These are phyloP conservation scores for Cryptoprocta ferox DNA, from an alignment of 2,797 vertebrate genomes.

Conservation along the genomic window DNA sequence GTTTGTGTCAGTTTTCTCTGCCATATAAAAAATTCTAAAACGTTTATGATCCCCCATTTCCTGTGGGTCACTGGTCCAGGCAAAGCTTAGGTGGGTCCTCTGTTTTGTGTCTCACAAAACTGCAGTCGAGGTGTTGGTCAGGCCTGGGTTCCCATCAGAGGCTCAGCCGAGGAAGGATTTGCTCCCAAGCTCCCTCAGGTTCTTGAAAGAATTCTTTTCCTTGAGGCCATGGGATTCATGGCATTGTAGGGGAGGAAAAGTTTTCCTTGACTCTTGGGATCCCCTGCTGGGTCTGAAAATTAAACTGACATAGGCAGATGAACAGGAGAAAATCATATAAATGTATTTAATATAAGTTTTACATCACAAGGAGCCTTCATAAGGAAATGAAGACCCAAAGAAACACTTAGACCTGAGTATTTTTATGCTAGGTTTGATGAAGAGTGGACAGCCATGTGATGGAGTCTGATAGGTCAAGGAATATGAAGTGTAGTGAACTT, in stretches of 20 bases:
- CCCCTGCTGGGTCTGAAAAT: neutral
- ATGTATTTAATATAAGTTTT: neutral
- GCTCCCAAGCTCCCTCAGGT: neutral
- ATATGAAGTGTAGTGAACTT: neutral
- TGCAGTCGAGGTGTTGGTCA: neutral
- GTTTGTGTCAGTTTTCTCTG: conserved; percentile 5
- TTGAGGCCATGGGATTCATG: neutral
- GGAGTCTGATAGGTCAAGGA: neutral
- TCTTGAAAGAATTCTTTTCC: neutral
- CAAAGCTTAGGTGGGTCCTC: neutral
- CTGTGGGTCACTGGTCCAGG: neutral
- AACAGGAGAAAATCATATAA: neutral
- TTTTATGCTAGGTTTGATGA: neutral
- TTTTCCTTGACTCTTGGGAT: neutral
- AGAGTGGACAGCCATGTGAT: neutral
- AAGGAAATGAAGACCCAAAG: neutral
- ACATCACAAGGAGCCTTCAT: neutral
- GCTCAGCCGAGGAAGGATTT: neutral
- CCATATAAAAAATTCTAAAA: neutral
- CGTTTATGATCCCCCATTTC: neutral
- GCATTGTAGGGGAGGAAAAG: neutral
- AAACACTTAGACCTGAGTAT: neutral
- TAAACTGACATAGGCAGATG: neutral
- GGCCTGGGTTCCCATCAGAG: conserved; percentile 26
- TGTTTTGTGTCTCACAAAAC: conserved; percentile 2